These are phyloP conservation scores for Ictalurus punctatus DNA, from an alignment of 2,113 vertebrate genomes.

Conservation along the genomic window DNA sequence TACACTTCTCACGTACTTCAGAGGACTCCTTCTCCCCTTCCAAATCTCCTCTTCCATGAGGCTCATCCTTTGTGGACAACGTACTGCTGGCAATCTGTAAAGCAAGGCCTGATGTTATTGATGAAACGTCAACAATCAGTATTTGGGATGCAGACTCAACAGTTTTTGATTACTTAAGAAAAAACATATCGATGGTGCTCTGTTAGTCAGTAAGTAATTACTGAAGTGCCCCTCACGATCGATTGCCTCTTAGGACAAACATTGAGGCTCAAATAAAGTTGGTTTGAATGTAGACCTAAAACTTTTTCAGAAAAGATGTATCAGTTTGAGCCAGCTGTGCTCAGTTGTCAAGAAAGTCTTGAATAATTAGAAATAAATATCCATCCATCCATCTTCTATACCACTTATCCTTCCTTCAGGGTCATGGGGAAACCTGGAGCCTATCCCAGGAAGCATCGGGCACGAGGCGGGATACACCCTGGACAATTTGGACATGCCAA, in stretches of 20 bases:
- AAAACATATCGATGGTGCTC: neutral
- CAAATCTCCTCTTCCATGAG: conserved; percentile 15
- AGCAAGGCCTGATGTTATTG: conserved; percentile 18
- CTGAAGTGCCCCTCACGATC: neutral
- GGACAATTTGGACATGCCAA: no score
- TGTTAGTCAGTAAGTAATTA: conserved; percentile 9
- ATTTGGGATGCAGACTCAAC: neutral
- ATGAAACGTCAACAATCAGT: neutral
- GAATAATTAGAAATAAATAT: no score
- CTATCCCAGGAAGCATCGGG: no score
- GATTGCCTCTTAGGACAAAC: neutral
- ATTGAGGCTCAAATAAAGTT: neutral
- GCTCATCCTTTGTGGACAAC: neutral
- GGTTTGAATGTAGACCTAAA: neutral
- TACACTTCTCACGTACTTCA: neutral
- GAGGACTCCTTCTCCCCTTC: neutral
- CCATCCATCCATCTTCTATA: no score
- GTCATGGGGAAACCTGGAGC: no score
- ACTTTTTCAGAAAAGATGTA: neutral
- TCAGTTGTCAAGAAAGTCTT: neutral
- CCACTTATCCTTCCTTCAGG: no score
- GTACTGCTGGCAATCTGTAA: conserved; percentile 36
- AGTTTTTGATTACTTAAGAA: neutral
- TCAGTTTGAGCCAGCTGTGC: neutral
- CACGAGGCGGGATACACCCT: no score